Conservation (phyloP, 2,113 vertebrate genomes). For the Nesospiza acunhae region DNA sequence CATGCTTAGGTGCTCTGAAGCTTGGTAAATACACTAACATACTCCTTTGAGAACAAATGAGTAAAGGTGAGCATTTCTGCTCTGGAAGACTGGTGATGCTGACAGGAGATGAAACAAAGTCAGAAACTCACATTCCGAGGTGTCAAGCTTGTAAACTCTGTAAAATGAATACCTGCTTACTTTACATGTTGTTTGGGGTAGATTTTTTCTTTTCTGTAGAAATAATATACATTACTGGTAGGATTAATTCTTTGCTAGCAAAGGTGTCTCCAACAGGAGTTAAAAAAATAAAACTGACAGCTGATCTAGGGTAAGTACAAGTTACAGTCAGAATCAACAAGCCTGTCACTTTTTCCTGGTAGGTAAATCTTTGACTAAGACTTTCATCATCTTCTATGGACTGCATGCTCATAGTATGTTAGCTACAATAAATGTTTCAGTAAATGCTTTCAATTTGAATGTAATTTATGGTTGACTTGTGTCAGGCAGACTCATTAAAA, state of each 20-base stretch:
- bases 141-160: background rate
- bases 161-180: conserved; percentile 40
- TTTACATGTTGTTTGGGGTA: conserved; percentile 36
- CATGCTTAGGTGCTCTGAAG: background rate
- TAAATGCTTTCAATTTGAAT: conserved; percentile 33
- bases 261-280: conserved; percentile 76
- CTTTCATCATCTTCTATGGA: conserved; percentile 52
- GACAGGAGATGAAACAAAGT: background rate
- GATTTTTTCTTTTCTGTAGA: conserved; percentile 29
- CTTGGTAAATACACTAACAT: background rate
- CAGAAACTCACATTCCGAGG: background rate
- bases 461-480: background rate
- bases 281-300: conserved; percentile 76
- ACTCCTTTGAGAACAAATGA: background rate
- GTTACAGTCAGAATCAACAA: conserved; percentile 83
- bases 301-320: conserved; percentile 84
- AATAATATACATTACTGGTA: conserved; percentile 69
- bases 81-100: background rate
- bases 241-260: conserved; percentile 78
- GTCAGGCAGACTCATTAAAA: conserved; percentile 35
- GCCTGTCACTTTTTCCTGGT: conserved; percentile 78
- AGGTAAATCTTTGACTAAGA: conserved; percentile 78
- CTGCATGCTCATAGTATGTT: conserved; percentile 74
- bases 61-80: background rate
- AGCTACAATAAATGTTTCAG: conserved; percentile 8